A percentile compares a stretch with the other conserved stretches of the same genome.
These are phyloP conservation scores for Pygocentrus nattereri DNA, from an alignment of 2,797 vertebrate genomes.

Conservation along the genomic window DNA sequence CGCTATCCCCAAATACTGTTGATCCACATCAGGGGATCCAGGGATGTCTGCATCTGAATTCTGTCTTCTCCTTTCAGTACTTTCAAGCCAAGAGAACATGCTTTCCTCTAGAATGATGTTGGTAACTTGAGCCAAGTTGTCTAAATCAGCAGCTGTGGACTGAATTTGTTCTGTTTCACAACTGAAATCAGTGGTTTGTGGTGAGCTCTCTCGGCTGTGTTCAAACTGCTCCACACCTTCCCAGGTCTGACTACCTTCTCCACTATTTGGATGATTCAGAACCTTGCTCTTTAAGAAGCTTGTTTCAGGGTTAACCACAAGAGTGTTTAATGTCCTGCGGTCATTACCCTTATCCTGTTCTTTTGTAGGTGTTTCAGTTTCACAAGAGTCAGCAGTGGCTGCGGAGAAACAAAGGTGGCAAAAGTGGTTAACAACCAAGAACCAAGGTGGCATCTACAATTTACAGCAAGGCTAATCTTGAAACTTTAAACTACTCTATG, in stretches of 20 bases:
- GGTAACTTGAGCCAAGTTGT: constrained; percentile 45
- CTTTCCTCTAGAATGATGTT: constrained; percentile 49
- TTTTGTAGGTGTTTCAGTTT: constrained; percentile 48
- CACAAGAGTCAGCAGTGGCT: constrained; percentile 45
- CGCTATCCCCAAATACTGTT: constrained; percentile 19
- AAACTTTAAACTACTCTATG: not conserved
- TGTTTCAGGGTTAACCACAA: constrained; percentile 33
- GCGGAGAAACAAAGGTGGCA: constrained; percentile 21
- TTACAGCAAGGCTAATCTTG: not conserved
- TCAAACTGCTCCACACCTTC: constrained; percentile 39
- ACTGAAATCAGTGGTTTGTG: constrained; percentile 22
- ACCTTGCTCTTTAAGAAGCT: constrained; percentile 7
- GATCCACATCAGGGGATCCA: constrained; percentile 28
- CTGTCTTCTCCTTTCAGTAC: constrained; percentile 47
- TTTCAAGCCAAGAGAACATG: constrained; percentile 48
- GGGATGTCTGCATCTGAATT: constrained; percentile 34
- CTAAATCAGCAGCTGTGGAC: constrained; percentile 27
- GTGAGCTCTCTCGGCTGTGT: constrained; percentile 33
- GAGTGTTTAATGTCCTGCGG: constrained; percentile 54
- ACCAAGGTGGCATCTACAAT: not conserved
- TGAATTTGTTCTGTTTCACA: constrained; percentile 32
- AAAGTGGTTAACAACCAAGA: constrained; percentile 14
- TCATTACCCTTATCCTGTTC: constrained; percentile 50
- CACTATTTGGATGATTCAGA: constrained; percentile 39
- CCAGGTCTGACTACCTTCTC: constrained; percentile 20